Percentiles rank a stretch among this genome's conserved stretches.
phyloP scores from a whole-genome alignment of 2,113 vertebrate species.

The Octodon degus region DNA sequence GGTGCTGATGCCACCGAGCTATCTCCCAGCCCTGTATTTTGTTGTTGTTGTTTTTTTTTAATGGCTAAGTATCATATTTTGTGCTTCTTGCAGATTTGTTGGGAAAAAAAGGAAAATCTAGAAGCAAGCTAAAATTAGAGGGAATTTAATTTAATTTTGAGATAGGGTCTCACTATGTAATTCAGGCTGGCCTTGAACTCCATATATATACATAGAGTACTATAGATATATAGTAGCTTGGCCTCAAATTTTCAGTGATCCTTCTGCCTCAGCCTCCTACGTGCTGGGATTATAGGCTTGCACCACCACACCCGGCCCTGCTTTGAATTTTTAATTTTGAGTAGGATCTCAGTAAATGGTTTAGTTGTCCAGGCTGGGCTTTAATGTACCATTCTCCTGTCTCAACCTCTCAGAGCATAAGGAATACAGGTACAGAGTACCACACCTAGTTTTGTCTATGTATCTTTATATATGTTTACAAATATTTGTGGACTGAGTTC shows the following conservation, averaged over 20 bases:
- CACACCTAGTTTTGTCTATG: neutral
- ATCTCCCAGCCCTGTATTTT: no score
- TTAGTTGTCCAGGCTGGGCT: neutral
- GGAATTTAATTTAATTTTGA: neutral
- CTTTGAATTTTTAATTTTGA: neutral
- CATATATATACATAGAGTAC: no score
- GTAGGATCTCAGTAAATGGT: neutral
- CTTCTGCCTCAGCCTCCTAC: neutral
- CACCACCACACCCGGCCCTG: neutral
- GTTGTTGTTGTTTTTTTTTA: neutral
- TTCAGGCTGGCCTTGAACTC: neutral
- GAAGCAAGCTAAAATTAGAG: neutral
- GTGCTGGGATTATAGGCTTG: neutral
- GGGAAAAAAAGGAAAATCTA: neutral
- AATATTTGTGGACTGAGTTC: conserved; percentile 11
- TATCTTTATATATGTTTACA: neutral
- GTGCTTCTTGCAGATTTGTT: conserved; percentile 32
- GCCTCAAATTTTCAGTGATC: neutral
- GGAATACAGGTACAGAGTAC: neutral
- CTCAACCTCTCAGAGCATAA: neutral
- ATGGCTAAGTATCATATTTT: neutral
- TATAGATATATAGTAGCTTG: no score
- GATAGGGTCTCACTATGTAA: neutral
- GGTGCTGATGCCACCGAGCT: no score
- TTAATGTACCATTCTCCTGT: neutral